phyloP scores from a whole-genome alignment of 2,888 invertebrate species.

The Campoletis raptor region DNA sequence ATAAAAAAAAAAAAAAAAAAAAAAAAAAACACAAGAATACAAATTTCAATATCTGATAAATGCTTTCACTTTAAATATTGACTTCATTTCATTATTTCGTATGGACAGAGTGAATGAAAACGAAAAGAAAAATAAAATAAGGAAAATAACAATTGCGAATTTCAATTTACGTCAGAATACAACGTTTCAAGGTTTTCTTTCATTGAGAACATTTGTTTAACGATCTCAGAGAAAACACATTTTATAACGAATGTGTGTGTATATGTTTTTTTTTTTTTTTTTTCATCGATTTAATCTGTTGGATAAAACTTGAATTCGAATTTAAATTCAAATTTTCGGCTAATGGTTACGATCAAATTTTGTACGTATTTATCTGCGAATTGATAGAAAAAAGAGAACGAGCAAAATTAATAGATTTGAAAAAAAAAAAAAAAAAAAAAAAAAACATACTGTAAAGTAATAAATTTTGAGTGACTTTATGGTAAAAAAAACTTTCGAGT shows the following conservation, averaged over 20 bases:
- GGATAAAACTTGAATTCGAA: too few relatives aligned
- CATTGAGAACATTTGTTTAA: neutral
- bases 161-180: neutral
- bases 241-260: neutral
- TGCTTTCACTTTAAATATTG: neutral
- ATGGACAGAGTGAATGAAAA: neutral
- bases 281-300: neutral
- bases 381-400: neutral
- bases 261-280: neutral
- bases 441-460: neutral
- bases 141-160: neutral
- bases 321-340: neutral
- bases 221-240: neutral
- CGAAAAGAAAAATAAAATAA: neutral
- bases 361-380: neutral
- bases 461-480: neutral
- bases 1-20: neutral
- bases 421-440: neutral
- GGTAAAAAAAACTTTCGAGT: neutral
- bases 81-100: neutral
- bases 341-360: neutral
- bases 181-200: constrained; percentile 1
- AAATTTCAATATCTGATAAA: neutral
- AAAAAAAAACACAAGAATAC: neutral
- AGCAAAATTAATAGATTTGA: neutral